Percentiles rank a stretch among this genome's conserved stretches.
These are phyloP conservation scores for Thamnophis sirtalis DNA, from an alignment of 2,113 vertebrate genomes.

Conservation along the genomic window DNA sequence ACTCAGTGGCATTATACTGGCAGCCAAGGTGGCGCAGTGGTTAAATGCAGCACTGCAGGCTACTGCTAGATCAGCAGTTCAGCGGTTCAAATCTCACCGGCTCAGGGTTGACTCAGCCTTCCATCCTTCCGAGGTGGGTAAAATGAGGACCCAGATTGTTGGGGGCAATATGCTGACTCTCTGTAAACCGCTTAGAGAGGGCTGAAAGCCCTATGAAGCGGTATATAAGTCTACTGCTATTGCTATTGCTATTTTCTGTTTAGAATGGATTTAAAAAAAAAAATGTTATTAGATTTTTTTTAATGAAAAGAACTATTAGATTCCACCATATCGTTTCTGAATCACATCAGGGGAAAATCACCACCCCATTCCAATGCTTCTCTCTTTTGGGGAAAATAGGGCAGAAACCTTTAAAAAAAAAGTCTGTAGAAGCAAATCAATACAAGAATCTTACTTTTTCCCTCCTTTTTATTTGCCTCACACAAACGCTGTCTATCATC, in stretches of 20 bases:
- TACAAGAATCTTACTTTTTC: background rate
- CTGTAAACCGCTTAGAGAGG: no score
- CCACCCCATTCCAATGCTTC: background rate
- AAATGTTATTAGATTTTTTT: background rate
- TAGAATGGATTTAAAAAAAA: background rate
- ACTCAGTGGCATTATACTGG: background rate
- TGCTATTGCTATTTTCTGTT: no score
- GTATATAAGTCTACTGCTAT: no score
- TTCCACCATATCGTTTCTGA: background rate
- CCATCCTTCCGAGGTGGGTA: no score
- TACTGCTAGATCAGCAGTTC: no score
- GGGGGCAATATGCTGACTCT: no score
- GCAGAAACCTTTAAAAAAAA: background rate
- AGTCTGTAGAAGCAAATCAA: background rate
- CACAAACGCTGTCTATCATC: background rate
- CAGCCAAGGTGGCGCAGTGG: no score
- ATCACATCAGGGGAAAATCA: background rate
- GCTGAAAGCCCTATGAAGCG: no score
- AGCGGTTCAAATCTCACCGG: no score
- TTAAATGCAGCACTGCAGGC: no score
- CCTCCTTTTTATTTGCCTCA: background rate
- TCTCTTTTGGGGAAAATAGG: background rate
- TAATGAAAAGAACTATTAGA: background rate
- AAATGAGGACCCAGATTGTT: no score
- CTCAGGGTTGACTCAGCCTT: no score